A percentile compares a stretch with the other conserved stretches of the same genome.
Evolutionary conservation across 1,140 invertebrate species (phyloP).

Genomic region (Augochlora pura): DNA sequence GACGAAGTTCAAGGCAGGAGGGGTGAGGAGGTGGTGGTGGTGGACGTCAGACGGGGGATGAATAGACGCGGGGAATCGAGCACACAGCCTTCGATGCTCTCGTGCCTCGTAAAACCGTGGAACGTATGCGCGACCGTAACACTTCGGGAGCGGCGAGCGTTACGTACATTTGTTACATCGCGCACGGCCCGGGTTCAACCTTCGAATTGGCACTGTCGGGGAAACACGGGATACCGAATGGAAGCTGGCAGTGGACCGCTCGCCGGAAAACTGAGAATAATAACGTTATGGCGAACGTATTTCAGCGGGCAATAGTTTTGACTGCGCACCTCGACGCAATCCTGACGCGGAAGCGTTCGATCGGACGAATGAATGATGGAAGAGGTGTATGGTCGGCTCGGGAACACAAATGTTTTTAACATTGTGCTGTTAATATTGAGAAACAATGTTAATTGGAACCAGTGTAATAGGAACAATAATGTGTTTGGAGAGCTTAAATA

Average conservation of each 20-base stretch:
- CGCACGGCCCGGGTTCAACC: constrained; percentile 7
- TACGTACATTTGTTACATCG: constrained; percentile 14
- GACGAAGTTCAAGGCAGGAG: constrained; percentile 1
- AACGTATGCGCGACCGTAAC: not conserved
- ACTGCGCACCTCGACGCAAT: too few species aligned
- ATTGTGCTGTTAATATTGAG: too few species aligned
- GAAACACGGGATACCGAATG: not conserved
- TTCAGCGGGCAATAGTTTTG: not conserved
- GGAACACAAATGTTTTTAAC: too few species aligned
- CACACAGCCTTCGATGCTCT: not conserved
- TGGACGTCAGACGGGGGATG: not conserved
- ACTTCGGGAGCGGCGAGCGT: too few species aligned
- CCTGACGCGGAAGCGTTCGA: not conserved
- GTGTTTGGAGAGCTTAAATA: too few species aligned
- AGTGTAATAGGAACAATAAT: too few species aligned
- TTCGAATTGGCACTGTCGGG: constrained; percentile 29
- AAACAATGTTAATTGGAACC: too few species aligned
- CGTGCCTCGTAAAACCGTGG: constrained; percentile 9
- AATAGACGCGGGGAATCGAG: not conserved
- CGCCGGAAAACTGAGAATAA: not conserved
- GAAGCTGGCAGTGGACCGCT: not conserved
- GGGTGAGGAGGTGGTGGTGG: too few species aligned
- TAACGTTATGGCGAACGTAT: not conserved
- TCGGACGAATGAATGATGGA: too few species aligned
- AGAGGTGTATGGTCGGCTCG: too few species aligned